Base-by-base conservation (phyloP, 2,113 vertebrate genomes). In the Lichenostomus cassidix region DNA sequence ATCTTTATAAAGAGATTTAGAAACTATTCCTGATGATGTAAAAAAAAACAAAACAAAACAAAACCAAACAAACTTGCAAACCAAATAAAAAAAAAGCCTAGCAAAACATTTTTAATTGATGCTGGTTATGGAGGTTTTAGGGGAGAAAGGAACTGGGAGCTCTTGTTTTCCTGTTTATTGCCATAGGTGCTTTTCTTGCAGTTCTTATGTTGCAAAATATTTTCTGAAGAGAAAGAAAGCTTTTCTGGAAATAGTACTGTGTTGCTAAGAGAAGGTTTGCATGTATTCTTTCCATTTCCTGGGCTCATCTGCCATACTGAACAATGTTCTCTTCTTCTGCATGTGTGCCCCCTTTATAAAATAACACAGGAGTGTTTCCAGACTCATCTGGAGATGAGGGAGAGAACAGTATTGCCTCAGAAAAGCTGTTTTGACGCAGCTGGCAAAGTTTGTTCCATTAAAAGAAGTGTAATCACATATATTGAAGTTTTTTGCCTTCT, bases 401-500 rank as follows among this genome's bases (percentile, higher is more conserved):
- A 77, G 55, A 81, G 68, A 90, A 60, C 3, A 2, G 28, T 8
- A 1, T 64, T 90, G 31, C 56, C 68, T 88, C 79, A 68, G 75
- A 87, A 90, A 93, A 93, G 39, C 49, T 71, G 39, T 71, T 83
- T 94, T 82, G 68, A 37, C 88, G 41, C 47, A 91, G 44, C 73
- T 97, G 86, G 22, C 60, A 78, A 73, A 89, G 53, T 83, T 53
- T 44, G 12, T 28, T 56, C 8, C 64, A 68, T 89, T 93, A 62
- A 46, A 78, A 91, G 41, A 85, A 91, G 69, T 42, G 31, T 90
- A 94, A 89, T 90, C 83, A 58, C 53, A 68, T 35, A 18, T 15
- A 22, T 39, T 90, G 12, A 75, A 93, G 49, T 71, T 76, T 42
- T 95, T 96, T 96, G 73, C 79, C 44, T 92, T 90, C 56, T 69